Evolutionary conservation across 2,797 vertebrate genomes (phyloP), one percentile per base, ranked within the genome.

Genomic region (Lithobates sylvaticus): DNA sequence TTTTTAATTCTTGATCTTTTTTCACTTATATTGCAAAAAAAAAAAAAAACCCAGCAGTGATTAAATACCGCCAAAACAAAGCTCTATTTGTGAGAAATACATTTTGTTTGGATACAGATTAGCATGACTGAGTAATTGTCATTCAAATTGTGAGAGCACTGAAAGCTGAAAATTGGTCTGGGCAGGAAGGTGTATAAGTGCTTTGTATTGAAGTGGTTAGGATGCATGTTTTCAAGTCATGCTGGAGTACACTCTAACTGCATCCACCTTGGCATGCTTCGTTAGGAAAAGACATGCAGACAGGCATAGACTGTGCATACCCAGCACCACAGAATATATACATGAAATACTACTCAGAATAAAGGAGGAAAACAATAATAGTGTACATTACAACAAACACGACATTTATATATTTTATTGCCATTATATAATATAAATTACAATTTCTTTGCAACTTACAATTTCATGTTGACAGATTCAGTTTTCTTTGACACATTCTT

Each of bases 351-450:
- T 26, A 23, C 61, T n/a, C n/a, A 23, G 61, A 65, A 54, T 18
- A 54, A 54, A 18, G 15, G 44, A 61, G 4, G 7, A 61, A 61
- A 61, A 21, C 21, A 23, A 61, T 23, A 23, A 7, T 5, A 13
- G 21, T n/a, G 54, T 39, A 26, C 32, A 71, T 71, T 36, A 10
- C 23, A n/a, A 54, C 29, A 50, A 70, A 71, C 26, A 27, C 16
- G 3, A 32, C n/a, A 68, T 47, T 47, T 29, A 32, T 80, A 61
- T 36, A 34, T 70, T 47, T 81, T 71, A 58, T 36, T 81, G 44
- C 67, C 27, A 54, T 54, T 54, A n/a, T 58, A 81, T 13, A 65
- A 80, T 44, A 80, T 3, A 68, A 78, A 78, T 47, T 12, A 68
- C n/a, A 80, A 47, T 70, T 10, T 79, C 7, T 26, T n/a, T 50